These are phyloP conservation scores for Argyrosomus regius DNA, from an alignment of 2,797 vertebrate species.

Conservation along the genomic window DNA sequence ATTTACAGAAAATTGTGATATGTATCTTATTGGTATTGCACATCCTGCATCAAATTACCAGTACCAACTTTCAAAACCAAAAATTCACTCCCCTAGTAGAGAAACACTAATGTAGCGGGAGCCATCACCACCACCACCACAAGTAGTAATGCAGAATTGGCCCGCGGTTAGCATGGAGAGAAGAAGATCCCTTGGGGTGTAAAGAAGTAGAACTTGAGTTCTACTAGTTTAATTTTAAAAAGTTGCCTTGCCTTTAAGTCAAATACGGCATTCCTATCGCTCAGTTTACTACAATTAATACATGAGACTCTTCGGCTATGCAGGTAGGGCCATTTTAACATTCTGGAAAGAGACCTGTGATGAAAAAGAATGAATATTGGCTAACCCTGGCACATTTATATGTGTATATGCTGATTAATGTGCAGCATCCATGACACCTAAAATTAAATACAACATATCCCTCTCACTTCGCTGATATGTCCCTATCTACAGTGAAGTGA, in stretches of 20 bases:
- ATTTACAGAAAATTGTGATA: no score
- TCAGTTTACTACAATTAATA: slow-evolving; percentile 39
- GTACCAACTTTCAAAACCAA: neutral
- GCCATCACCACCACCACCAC: neutral
- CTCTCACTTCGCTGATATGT: slow-evolving; percentile 23
- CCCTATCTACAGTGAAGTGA: slow-evolving; percentile 16
- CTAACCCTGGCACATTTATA: slow-evolving; percentile 39
- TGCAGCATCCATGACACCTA: slow-evolving; percentile 38
- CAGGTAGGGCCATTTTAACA: slow-evolving; percentile 24
- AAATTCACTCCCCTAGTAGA: neutral
- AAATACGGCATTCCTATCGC: slow-evolving; percentile 32
- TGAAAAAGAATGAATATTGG: slow-evolving; percentile 44
- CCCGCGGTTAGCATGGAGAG: neutral
- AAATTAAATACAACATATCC: slow-evolving; percentile 29
- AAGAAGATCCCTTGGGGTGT: neutral
- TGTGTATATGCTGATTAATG: slow-evolving; percentile 49
- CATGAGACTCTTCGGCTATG: slow-evolving; percentile 28
- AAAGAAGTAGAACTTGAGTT: slow-evolving; percentile 21
- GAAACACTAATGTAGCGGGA: neutral
- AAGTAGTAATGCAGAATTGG: slow-evolving; percentile 1
- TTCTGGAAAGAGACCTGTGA: slow-evolving; percentile 27
- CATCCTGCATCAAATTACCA: neutral
- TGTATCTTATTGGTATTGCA: no score
- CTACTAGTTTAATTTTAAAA: slow-evolving; percentile 38
- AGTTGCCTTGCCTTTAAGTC: slow-evolving; percentile 24